Conservation (phyloP, 2,113 vertebrate genomes). For the Nettapus auritus region DNA sequence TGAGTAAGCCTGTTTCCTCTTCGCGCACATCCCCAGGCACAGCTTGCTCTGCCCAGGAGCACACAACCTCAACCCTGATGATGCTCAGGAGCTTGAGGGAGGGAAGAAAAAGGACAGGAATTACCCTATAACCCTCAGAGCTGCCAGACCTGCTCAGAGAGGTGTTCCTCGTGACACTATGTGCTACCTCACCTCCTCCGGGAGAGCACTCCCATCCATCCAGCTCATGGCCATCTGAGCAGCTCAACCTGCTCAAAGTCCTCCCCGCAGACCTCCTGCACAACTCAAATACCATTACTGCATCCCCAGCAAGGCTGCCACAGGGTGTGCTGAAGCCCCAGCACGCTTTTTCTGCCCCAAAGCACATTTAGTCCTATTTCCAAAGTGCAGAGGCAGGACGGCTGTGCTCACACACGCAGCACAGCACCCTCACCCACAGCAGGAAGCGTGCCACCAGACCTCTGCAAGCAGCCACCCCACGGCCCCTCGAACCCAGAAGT, state of each 20-base stretch:
- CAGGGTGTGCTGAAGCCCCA: neutral
- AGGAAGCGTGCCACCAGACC: fast-evolving
- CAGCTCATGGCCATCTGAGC: neutral
- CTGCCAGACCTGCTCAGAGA: neutral
- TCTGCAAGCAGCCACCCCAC: neutral
- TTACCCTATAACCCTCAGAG: neutral
- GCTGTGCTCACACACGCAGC: neutral
- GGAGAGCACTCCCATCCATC: neutral
- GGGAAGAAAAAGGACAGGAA: neutral
- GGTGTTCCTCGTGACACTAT: neutral
- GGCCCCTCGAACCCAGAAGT: neutral
- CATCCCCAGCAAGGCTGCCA: neutral
- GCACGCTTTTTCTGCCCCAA: neutral
- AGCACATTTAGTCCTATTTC: neutral
- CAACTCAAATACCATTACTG: neutral
- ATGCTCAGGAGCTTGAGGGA: neutral
- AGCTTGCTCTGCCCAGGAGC: neutral
- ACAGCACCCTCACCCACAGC: neutral
- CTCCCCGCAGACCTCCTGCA: neutral
- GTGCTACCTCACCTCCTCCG: neutral
- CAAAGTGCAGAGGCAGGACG: neutral
- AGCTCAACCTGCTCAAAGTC: neutral
- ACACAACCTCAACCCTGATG: neutral
- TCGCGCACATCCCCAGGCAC: neutral
- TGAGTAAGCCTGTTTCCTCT: neutral